A percentile compares a stretch with the other conserved stretches of the same genome.
Conservation (phyloP, 2,113 vertebrate genomes). For the Bubo bubo region DNA sequence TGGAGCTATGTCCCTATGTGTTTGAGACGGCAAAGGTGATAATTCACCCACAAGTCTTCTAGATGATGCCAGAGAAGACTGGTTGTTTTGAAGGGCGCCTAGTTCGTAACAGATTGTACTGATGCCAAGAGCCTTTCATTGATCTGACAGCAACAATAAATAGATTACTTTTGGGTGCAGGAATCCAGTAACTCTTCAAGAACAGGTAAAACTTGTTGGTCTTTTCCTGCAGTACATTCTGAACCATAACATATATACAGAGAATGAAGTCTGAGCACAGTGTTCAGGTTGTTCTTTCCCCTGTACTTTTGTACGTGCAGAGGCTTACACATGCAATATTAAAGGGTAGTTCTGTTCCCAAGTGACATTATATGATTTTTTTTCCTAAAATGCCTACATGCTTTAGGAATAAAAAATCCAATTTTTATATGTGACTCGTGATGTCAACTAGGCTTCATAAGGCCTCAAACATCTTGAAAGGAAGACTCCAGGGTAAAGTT, state of each 20-base stretch:
- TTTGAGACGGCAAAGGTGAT: background rate
- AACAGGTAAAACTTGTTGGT: constrained; percentile 37
- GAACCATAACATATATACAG: background rate
- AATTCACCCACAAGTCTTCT: background rate
- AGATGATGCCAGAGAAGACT: background rate
- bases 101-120: background rate
- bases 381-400: background rate
- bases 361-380: background rate
- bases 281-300: background rate
- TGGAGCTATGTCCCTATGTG: background rate
- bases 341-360: background rate
- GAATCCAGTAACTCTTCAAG: background rate
- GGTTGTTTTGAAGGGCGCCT: background rate
- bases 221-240: background rate
- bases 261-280: background rate
- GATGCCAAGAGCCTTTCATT: background rate
- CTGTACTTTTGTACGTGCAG: background rate
- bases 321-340: background rate
- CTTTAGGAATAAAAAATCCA: background rate
- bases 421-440: rapidly evolving
- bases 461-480: background rate
- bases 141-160: constrained; percentile 5
- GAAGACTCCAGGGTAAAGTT: background rate
- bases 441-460: background rate
- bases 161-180: background rate